Base-by-base conservation (phyloP, 1,140 invertebrate genomes). In the Orius insidiosus region DNA sequence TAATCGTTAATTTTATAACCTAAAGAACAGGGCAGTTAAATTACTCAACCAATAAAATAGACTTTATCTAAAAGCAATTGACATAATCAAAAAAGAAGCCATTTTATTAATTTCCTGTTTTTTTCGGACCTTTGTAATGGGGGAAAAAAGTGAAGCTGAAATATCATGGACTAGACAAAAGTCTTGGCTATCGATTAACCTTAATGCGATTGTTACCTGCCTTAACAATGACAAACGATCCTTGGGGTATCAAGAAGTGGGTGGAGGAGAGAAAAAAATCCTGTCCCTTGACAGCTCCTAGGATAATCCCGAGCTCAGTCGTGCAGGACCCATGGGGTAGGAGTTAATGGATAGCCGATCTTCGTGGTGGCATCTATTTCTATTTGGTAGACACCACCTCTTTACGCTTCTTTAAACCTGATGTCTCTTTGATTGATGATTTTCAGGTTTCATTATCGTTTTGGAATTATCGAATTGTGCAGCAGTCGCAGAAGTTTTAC, bases 171-270 rank as follows among this genome's bases (percentile, higher is more conserved):
- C 35, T 36, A 11, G 14, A 15, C n/a, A n/a, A 36, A 36, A 36
- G 35, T 9, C 14, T 36, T 15, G n/a, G 35, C n/a, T 36, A 36
- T 36, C 35, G 35, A 36, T 36, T 36, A 15, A 36, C n/a, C 35
- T 15, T 36, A 36, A 36, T 36, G 35, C 35, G 35, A 36, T 36
- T 36, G 35, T 36, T 36, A 36, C 35, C 35, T 36, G 35, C 35
- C 35, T 15, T 36, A 36, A 36, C 35, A 36, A 36, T 36, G 35
- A 36, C 35, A 36, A 36, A 36, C 35, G 35, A 36, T 36, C 14
- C 35, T 36, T 15, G 9, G n/a, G n/a, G 14, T 36, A 36, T 15
- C 14, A 11, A 36, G 14, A 36, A n/a, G n/a, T 36, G n/a, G 14
- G n/a, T 36, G 35, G 35, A 36, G 35, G 14, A 15, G 14, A 36